Conservation (phyloP, 2,113 vertebrate genomes). For the Neomonachus schauinslandi region DNA sequence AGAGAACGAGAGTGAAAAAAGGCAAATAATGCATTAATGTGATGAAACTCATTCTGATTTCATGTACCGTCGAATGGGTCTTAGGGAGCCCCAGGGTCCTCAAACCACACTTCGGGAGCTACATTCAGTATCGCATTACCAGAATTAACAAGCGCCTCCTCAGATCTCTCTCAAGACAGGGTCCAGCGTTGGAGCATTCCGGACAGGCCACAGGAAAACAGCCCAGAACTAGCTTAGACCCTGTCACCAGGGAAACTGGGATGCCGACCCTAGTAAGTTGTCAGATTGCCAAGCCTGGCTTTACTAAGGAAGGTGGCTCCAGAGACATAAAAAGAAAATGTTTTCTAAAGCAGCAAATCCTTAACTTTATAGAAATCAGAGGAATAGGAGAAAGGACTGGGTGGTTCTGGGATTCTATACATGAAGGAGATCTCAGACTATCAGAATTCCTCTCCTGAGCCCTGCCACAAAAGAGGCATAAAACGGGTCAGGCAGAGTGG, state of each 20-base stretch:
- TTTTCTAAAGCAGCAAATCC: slow-evolving; percentile 35
- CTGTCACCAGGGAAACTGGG: slow-evolving; percentile 43
- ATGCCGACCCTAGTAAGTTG: neutral
- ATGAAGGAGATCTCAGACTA: neutral
- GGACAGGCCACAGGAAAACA: neutral
- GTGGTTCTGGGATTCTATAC: neutral
- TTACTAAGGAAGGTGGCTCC: neutral
- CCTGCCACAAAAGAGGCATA: neutral
- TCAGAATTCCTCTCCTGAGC: neutral
- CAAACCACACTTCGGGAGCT: neutral
- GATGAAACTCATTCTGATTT: neutral
- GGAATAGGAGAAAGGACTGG: neutral
- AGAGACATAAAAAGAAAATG: slow-evolving; percentile 13
- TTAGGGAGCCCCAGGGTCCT: neutral
- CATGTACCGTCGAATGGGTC: neutral
- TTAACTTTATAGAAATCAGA: slow-evolving; percentile 48
- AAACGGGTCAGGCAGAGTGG: neutral
- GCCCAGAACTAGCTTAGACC: neutral
- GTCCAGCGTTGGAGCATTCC: neutral
- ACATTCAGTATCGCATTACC: neutral
- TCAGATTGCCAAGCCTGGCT: slow-evolving; percentile 1
- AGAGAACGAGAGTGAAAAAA: neutral
- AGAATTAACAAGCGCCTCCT: neutral
- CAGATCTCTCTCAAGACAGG: neutral
- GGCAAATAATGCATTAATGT: neutral